Evolutionary conservation across 2,888 invertebrate genomes (phyloP).

Genomic region (Heteropelma amictum): DNA sequence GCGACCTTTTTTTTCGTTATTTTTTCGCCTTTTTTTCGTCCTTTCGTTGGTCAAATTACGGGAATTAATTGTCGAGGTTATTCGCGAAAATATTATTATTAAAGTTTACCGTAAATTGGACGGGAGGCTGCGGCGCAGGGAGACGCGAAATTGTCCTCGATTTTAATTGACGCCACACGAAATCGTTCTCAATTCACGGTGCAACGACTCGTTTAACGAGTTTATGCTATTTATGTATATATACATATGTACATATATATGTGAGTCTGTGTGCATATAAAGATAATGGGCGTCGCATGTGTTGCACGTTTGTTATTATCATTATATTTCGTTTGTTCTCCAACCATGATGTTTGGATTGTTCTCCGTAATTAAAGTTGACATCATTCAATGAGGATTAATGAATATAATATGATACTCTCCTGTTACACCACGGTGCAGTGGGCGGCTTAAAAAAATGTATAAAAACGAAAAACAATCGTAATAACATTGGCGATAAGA

Average conservation of each 20-base stretch:
- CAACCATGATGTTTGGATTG: constrained; percentile 28
- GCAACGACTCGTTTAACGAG: constrained; percentile 54
- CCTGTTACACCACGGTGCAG: too few relatives aligned
- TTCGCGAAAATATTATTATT: background rate
- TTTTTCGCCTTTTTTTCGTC: background rate
- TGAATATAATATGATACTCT: background rate
- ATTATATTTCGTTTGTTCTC: constrained; percentile 37
- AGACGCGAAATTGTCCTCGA: constrained; percentile 51
- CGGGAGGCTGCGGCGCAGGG: background rate
- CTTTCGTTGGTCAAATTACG: too few relatives aligned
- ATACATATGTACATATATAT: background rate
- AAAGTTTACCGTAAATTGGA: background rate
- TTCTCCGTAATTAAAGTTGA: constrained; percentile 19
- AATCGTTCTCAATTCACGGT: constrained; percentile 49
- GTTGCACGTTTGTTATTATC: constrained; percentile 19
- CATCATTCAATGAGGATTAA: background rate
- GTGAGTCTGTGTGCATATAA: background rate
- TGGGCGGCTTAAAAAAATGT: too few relatives aligned
- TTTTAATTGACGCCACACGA: constrained; percentile 51
- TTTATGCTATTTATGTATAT: constrained; percentile 13
- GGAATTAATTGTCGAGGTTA: background rate
- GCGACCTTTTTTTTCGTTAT: background rate
- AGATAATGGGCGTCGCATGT: constrained; percentile 11
- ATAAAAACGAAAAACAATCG: too few relatives aligned
- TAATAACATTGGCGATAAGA: too few relatives aligned